Base-by-base conservation (phyloP, 2,797 vertebrate species). In the Leptodactylus fallax region DNA sequence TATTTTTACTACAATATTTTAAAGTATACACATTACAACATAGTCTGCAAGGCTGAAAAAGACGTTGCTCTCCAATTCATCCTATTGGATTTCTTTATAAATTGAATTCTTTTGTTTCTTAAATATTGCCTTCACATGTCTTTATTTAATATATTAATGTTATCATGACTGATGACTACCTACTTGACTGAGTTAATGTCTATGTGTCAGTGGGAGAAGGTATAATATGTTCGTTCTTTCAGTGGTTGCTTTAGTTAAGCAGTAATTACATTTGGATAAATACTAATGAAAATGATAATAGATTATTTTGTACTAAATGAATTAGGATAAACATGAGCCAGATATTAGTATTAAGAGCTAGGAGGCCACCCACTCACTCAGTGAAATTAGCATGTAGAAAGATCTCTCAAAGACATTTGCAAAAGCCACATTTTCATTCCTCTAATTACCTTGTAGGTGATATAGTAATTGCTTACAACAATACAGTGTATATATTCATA, bases 251-350 rank as follows among this genome's bases (percentile, higher is more conserved):
- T 23, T n/a, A 86, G 51, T 23, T 71, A 67, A 82, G 56, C 80
- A 86, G 79, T 83, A 89, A 86, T 89, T 89, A 83, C 60, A 63
- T 81, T 47, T 60, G 45, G 71, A 86, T 78, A 86, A 89, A 89
- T 86, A 78, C 79, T 83, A 89, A 86, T 89, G 79, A 86, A 86
- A 86, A 83, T 83, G 67, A 86, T 82, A 77, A 85, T 86, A 81
- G 58, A 77, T 67, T 77, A 14, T 71, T 83, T 81, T 67, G 9
- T 21, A 36, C 25, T 55, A 47, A 86, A 86, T 72, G 72, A 61
- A 79, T 79, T 71, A 10, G 36, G 53, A 78, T 89, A 82, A 86
- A 86, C 88, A 86, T 49, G 27, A 61, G 16, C 23, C 19, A 60
- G 79, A 82, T 82, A 78, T 89, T 82, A 77, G n/a, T 85, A 85